Percentiles rank a stretch among this genome's conserved stretches.
Evolutionary conservation across 2,113 vertebrate genomes (phyloP).

Genomic region (Butastur rufipennis): DNA sequence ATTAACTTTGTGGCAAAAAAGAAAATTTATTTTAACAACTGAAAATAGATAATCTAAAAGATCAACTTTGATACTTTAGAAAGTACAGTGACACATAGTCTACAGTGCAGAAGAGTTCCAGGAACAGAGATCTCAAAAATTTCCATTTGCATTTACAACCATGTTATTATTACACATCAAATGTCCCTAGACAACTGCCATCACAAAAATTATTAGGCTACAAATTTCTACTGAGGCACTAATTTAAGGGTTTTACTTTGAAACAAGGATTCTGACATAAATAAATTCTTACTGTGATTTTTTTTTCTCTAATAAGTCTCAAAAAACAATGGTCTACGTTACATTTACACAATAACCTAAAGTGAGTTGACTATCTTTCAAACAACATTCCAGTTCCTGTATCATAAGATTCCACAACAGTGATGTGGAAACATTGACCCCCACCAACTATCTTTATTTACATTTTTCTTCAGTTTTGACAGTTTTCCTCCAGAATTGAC

Average conservation of each 20-base stretch:
- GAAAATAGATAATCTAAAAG: background rate
- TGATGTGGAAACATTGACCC: background rate
- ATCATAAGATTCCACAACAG: background rate
- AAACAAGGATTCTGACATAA: background rate
- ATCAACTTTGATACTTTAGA: background rate
- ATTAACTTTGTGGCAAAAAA: conserved; percentile 12
- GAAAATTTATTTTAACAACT: background rate
- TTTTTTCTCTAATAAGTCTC: background rate
- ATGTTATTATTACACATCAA: background rate
- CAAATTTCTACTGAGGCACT: background rate
- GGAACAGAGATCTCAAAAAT: background rate
- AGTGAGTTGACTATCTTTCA: background rate
- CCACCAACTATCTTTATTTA: background rate
- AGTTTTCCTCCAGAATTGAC: background rate
- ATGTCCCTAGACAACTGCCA: background rate
- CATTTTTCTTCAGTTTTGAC: background rate
- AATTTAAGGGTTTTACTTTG: background rate
- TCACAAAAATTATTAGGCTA: background rate
- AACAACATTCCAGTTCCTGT: background rate
- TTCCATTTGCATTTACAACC: background rate
- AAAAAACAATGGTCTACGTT: background rate
- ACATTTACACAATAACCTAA: background rate
- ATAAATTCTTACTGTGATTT: background rate
- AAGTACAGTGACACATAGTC: background rate
- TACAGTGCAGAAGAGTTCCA: background rate